Conservation (phyloP, 1,140 invertebrate genomes). For the Cryptotermes secundus region DNA sequence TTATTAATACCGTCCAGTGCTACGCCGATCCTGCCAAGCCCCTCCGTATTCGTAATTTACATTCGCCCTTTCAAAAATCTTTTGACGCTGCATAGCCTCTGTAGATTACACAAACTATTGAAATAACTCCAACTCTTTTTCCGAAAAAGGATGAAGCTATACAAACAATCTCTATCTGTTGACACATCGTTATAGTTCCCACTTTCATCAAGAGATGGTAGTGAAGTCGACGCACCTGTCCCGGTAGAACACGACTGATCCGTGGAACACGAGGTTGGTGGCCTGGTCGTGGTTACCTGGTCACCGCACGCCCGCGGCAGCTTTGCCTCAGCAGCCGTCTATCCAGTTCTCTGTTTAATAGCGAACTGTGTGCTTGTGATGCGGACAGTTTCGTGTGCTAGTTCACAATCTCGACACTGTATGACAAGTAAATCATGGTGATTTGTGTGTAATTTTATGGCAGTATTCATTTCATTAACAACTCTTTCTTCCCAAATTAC, state of each 20-base stretch:
- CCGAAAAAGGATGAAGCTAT: too few species aligned
- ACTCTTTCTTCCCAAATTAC: not conserved
- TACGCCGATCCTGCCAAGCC: too few species aligned
- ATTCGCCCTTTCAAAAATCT: too few species aligned
- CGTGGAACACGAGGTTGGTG: not conserved
- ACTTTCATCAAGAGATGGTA: not conserved
- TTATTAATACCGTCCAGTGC: too few species aligned
- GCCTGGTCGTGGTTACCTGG: not conserved
- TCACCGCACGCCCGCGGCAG: not conserved
- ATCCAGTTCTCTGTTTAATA: not conserved
- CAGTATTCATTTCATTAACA: not conserved
- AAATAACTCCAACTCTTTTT: too few species aligned
- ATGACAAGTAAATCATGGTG: not conserved
- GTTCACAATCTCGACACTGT: not conserved
- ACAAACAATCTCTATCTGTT: too few species aligned
- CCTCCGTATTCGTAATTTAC: too few species aligned
- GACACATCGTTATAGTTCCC: not conserved
- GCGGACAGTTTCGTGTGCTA: not conserved
- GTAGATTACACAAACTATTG: too few species aligned
- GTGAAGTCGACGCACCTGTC: constrained; percentile 8
- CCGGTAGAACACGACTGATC: too few species aligned
- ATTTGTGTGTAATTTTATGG: not conserved
- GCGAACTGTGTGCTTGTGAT: not conserved
- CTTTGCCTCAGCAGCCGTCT: not conserved
- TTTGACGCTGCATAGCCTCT: too few species aligned